These are phyloP conservation scores for Thera britannica DNA, from an alignment of 2,888 invertebrate genomes.

Conservation along the genomic window DNA sequence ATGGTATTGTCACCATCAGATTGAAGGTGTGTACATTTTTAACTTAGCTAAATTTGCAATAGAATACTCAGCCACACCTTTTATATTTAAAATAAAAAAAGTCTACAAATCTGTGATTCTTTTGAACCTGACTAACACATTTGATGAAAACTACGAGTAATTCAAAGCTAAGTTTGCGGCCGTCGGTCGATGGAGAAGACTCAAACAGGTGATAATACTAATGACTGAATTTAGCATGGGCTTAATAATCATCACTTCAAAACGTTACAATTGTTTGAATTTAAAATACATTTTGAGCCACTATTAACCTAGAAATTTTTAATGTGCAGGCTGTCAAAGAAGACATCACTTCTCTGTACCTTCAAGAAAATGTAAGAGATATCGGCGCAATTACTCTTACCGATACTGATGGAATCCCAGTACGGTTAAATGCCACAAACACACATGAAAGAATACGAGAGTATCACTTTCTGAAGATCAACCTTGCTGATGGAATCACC, in stretches of 20 bases:
- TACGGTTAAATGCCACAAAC: conserved; percentile 46
- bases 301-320: not conserved
- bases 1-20: conserved; percentile 72
- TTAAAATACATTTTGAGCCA: too few relatives aligned
- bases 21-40: conserved; percentile 56
- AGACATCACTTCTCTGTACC: conserved; percentile 52
- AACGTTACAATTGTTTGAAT: too few relatives aligned
- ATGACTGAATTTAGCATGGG: too few relatives aligned
- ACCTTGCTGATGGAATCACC: conserved; percentile 56
- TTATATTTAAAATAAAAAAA: too few relatives aligned
- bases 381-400: conserved; percentile 55
- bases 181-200: too few relatives aligned
- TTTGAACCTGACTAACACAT: too few relatives aligned
- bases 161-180: too few relatives aligned
- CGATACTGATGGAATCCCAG: conserved; percentile 41
- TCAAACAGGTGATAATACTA: too few relatives aligned
- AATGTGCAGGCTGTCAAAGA: conserved; percentile 55
- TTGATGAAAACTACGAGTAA: too few relatives aligned
- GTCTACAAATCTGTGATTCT: too few relatives aligned
- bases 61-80: too few relatives aligned
- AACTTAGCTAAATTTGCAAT: not conserved
- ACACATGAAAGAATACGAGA: conserved; percentile 59
- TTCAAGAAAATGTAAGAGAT: conserved; percentile 72
- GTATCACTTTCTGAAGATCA: conserved; percentile 68
- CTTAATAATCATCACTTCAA: too few relatives aligned